These are phyloP conservation scores for Limnephilus rhombicus DNA, from an alignment of 2,888 invertebrate species.

Conservation along the genomic window DNA sequence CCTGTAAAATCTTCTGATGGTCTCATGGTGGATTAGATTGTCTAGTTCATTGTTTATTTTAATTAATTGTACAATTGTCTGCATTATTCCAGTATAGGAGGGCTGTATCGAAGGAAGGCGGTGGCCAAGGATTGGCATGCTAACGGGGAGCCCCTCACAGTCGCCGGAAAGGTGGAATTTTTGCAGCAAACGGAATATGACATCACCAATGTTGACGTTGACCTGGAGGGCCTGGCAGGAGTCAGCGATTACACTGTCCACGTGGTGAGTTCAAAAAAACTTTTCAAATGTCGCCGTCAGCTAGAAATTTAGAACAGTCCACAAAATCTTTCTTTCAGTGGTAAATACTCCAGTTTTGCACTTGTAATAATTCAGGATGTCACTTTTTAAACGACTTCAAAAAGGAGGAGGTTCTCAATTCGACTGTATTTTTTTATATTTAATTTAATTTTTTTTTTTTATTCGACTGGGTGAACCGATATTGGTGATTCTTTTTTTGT, in stretches of 20 bases:
- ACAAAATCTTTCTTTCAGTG: no score
- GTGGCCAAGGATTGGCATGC: conserved; percentile 93
- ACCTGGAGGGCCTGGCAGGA: conserved; percentile 83
- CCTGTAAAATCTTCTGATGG: no score
- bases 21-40: no score
- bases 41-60: background rate
- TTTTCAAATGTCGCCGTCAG: background rate
- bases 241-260: conserved; percentile 90
- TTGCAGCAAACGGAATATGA: conserved; percentile 93
- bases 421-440: no score
- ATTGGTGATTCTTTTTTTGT: no score
- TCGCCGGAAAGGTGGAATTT: conserved; percentile 88
- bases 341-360: no score
- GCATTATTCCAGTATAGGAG: conserved; percentile 80
- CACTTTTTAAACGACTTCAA: no score
- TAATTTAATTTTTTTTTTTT: no score
- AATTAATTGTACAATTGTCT: background rate
- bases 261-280: conserved; percentile 76
- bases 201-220: conserved; percentile 86
- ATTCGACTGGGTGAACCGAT: no score
- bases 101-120: conserved; percentile 87
- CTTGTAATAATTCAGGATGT: no score
- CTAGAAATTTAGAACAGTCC: no score
- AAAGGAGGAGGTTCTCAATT: no score
- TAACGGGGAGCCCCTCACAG: conserved; percentile 82